A percentile compares a stretch with the other conserved stretches of the same genome.
phyloP scores from a whole-genome alignment of 2,113 vertebrate genomes.

The Myrmecobius fasciatus region DNA sequence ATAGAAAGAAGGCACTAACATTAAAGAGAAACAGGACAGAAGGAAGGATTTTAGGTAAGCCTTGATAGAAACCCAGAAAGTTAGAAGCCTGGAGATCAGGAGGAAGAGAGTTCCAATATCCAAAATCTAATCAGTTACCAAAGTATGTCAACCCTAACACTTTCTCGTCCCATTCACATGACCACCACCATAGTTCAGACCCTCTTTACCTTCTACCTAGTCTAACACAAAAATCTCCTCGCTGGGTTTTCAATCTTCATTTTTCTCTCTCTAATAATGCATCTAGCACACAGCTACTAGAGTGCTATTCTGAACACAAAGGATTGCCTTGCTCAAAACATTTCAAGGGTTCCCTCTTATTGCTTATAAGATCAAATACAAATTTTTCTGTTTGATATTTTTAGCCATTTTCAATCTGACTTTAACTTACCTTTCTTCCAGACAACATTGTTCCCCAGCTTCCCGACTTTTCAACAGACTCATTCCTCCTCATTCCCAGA shows the following conservation, averaged over 20 bases:
- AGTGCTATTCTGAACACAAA: background rate
- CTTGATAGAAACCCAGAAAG: background rate
- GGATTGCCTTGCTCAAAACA: background rate
- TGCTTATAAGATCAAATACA: background rate
- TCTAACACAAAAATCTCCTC: background rate
- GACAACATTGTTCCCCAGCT: background rate
- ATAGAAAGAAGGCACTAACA: background rate
- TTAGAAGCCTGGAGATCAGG: background rate
- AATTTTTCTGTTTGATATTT: background rate
- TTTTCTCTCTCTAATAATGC: background rate
- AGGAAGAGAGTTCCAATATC: background rate
- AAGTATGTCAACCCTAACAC: background rate
- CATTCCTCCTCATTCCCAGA: background rate
- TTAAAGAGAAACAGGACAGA: background rate
- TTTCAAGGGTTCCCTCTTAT: background rate
- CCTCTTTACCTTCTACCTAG: background rate
- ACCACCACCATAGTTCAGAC: background rate
- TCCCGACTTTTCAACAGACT: background rate
- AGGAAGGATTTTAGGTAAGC: background rate
- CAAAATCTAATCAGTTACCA: background rate
- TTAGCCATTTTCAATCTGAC: background rate
- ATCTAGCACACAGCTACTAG: background rate
- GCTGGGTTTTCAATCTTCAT: background rate
- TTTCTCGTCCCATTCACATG: background rate
- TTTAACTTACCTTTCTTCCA: background rate